Percentiles rank a stretch among this genome's conserved stretches.
phyloP scores from a whole-genome alignment of 1,140 invertebrate species.

The Pseudomyrmex sp. region DNA sequence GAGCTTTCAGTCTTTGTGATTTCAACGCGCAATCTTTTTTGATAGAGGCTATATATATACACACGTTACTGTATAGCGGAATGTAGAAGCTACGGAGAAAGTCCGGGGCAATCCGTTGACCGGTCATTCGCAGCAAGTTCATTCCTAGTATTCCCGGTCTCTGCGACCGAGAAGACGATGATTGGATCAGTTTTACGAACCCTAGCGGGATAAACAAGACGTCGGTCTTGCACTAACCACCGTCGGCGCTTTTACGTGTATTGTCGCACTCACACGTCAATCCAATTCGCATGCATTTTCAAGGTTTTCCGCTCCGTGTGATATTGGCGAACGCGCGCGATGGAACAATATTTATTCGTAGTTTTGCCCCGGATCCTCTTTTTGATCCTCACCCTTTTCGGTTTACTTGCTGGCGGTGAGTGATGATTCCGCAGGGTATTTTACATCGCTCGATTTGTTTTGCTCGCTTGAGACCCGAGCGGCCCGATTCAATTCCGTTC shows the following conservation, averaged over 20 bases:
- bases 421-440: slow-evolving; percentile 58
- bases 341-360: slow-evolving; percentile 59
- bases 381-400: slow-evolving; percentile 57
- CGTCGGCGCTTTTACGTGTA: background rate
- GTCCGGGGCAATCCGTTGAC: slow-evolving; percentile 46
- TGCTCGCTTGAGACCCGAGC: slow-evolving; percentile 52
- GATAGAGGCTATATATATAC: slow-evolving; percentile 30
- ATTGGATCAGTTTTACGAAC: slow-evolving; percentile 86
- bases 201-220: slow-evolving; percentile 82
- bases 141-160: slow-evolving; percentile 29
- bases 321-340: slow-evolving; percentile 31
- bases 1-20: background rate
- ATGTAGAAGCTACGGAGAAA: slow-evolving; percentile 15
- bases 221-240: slow-evolving; percentile 31
- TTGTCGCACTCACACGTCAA: background rate
- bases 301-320: background rate
- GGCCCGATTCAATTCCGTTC: slow-evolving; percentile 55
- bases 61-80: background rate
- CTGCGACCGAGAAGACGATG: slow-evolving; percentile 74
- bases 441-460: slow-evolving; percentile 60
- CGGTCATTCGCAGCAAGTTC: slow-evolving; percentile 61
- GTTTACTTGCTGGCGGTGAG: slow-evolving; percentile 57
- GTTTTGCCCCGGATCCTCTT: slow-evolving; percentile 48
- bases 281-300: slow-evolving; percentile 30
- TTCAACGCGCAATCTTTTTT: slow-evolving; percentile 20